Evolutionary conservation across 2,113 vertebrate species (phyloP), one percentile per base, ranked within the genome.

Genomic region (Pholis gunnellus): DNA sequence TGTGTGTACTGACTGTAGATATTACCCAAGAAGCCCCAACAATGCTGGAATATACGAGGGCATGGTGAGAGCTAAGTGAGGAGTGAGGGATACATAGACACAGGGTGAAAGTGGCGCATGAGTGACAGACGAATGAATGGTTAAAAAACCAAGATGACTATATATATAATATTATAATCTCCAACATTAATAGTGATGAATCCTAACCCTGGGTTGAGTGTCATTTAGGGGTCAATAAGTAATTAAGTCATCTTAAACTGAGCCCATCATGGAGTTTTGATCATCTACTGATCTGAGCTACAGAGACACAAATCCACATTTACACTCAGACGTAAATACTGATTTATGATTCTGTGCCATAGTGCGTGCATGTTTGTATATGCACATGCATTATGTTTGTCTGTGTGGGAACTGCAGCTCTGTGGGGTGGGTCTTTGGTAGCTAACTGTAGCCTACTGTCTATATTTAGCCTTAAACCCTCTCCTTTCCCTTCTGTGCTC

Each of bases 391-490:
- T 78, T 63, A 22, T 66, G 40, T 82, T 48, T 85, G 18, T 75
- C 52, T 67, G 71, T 87, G 68, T 90, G 82, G 60, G 88, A 87
- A 84, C 42, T 78, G 77, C 78, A 88, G 82, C 75, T 82, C 73
- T 60, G 81, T 72, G 88, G 91, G 91, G 91, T 88, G 92, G 91
- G 93, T 92, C 89, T 87, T 69, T 89, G 83, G 79, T 88, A 85
- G 91, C 92, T 93, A 92, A 93, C 87, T 83, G 71, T 93, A 87
- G 90, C 91, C 92, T 57, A 89, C 89, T 90, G 86, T 93, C 94
- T 96, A 96, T 95, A 95, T 95, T 95, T 96, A 96, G 94, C 87
- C 86, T 86, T 83, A 88, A 86, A 88, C 87, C 73, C 82, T 81
- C 85, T 89, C 87, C 86, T 83, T 78, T 72, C 77, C 81, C 79